phyloP scores from a whole-genome alignment of 1,140 invertebrate genomes.

The Zaprionus gabonicus region DNA sequence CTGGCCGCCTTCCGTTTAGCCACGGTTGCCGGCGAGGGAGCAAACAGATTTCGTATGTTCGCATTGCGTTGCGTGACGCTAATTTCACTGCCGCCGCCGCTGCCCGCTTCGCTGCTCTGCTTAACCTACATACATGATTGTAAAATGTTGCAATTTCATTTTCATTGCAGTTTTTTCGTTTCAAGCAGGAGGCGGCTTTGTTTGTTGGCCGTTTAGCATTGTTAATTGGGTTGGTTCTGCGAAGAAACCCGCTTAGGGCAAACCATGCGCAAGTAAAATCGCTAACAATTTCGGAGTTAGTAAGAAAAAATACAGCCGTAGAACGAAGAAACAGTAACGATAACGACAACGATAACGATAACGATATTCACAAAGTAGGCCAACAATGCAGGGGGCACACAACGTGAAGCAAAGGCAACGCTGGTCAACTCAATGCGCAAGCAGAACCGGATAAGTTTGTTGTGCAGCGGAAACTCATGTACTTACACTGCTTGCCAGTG shows the following conservation, averaged over 20 bases:
- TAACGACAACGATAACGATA: conserved; percentile 56
- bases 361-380: conserved; percentile 55
- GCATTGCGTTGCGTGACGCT: conserved; percentile 66
- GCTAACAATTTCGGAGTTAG: conserved; percentile 52
- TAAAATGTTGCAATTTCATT: conserved; percentile 47
- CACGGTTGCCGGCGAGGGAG: conserved; percentile 52
- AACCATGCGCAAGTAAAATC: conserved; percentile 38
- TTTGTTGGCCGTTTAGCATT: conserved; percentile 38
- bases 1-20: conserved; percentile 61
- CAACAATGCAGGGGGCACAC: conserved; percentile 19
- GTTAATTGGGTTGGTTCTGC: conserved; percentile 45
- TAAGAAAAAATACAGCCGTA: conserved; percentile 48
- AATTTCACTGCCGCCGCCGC: conserved; percentile 52
- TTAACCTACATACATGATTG: conserved; percentile 71
- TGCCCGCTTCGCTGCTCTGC: conserved; percentile 43
- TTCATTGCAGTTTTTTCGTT: conserved; percentile 25
- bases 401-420: conserved; percentile 29
- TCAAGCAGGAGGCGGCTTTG: conserved; percentile 22
- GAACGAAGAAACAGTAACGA: conserved; percentile 46
- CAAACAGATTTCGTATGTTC: conserved; percentile 76
- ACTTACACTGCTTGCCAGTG: conserved; percentile 65
- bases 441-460: conserved; percentile 63
- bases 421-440: conserved; percentile 57
- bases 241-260: conserved; percentile 43
- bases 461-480: conserved; percentile 54